Conservation (phyloP, 2,888 invertebrate species). For the Empis livida region DNA sequence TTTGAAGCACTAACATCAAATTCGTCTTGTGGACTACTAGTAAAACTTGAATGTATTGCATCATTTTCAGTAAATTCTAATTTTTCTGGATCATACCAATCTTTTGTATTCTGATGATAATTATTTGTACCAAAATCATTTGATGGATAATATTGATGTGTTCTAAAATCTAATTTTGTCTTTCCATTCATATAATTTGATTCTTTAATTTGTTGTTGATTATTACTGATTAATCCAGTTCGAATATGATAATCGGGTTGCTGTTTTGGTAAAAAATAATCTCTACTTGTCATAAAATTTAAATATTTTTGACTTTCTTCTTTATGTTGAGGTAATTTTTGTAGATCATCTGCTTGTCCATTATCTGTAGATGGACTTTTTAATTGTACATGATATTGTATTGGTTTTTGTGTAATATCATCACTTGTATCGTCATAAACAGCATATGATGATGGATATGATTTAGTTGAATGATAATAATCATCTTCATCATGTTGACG, state of each 20-base stretch:
- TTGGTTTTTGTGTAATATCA: slow-evolving; percentile 9
- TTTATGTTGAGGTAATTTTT: neutral
- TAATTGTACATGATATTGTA: slow-evolving; percentile 8
- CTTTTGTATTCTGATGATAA: too few species aligned
- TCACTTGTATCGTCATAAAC: slow-evolving; percentile 26
- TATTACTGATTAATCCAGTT: too few species aligned
- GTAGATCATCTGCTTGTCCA: slow-evolving; percentile 6
- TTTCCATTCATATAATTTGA: too few species aligned
- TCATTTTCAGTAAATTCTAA: slow-evolving; percentile 33
- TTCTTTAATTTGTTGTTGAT: slow-evolving; percentile 4
- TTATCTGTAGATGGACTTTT: slow-evolving; percentile 6
- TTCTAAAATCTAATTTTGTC: neutral
- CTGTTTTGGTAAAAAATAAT: slow-evolving; percentile 28
- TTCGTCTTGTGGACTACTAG: slow-evolving; percentile 19
- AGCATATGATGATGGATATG: slow-evolving; percentile 7
- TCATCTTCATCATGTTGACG: slow-evolving; percentile 9
- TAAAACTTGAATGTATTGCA: slow-evolving; percentile 26
- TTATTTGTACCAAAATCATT: too few species aligned
- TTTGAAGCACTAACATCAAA: neutral
- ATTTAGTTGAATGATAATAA: neutral
- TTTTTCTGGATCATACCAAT: slow-evolving; percentile 21
- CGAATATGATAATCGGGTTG: slow-evolving; percentile 27
- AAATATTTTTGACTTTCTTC: slow-evolving; percentile 28
- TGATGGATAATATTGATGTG: slow-evolving; percentile 7
- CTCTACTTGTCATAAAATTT: slow-evolving; percentile 30